Evolutionary conservation across 1,140 invertebrate genomes (phyloP), one percentile per base, ranked within the genome.

Genomic region (Phymastichus coffea): DNA sequence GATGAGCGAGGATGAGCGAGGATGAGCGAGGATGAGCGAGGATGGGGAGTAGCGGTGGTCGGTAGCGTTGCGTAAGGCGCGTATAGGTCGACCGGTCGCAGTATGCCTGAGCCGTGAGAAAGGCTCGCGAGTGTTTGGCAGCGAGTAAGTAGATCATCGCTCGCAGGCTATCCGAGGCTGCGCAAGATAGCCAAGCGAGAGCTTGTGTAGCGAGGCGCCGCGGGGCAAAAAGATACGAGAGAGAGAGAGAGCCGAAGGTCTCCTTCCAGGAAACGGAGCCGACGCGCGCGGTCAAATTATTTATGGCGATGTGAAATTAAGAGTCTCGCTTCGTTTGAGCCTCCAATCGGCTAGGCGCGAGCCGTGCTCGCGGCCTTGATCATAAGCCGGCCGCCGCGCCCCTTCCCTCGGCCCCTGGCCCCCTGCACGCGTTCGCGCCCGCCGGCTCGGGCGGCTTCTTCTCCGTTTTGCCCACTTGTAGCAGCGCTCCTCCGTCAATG

Each of bases 261-360:
- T 66, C 58, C 64, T 75, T 77, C 75, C 67, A 72, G 70, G 75
- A 75, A 75, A 74, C 66, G 65, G 9, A 7, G 37, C 37, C 37
- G 37, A 15, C 7, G 10, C 22, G 49, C 38, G 68, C 72, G 74
- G 73, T 75, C 73, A 76, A 78, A 78, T 78, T 78, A 78, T 78
- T 78, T 78, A 78, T 77, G 74, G 75, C 76, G 73, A 76, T 78
- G 71, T 70, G 74, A 76, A 78, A 78, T 78, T 76, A 78, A 78
- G 73, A 77, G 74, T 74, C 70, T 75, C 74, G 72, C 68, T 74
- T 68, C 66, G 70, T 73, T 74, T 70, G 74, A 74, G 67, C 58
- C 57, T 55, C 62, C 66, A 60, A 66, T 67, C 64, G 65, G 54
- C 65, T 26, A 63, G 63, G 63, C 63, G 61, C 64, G 63, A 70